Percentiles rank a stretch among this genome's conserved stretches.
phyloP scores from a whole-genome alignment of 1,140 invertebrate species.

The Drosophila nikananu region DNA sequence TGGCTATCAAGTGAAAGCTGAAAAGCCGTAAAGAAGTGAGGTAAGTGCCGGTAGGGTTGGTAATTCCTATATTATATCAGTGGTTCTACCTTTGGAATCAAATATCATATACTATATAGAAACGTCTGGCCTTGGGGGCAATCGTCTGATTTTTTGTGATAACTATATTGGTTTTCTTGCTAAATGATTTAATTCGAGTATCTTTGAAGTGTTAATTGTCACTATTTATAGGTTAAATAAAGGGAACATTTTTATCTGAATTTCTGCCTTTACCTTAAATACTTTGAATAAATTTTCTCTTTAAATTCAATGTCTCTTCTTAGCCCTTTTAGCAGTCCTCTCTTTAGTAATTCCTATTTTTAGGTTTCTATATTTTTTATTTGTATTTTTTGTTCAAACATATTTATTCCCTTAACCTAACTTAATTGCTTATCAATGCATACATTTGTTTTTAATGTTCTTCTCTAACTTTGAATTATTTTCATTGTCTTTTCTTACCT shows the following conservation, averaged over 20 bases:
- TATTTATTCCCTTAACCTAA: background rate
- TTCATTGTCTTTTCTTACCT: slow-evolving; percentile 25
- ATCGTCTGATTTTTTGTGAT: slow-evolving; percentile 10
- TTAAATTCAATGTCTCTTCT: too few relatives aligned
- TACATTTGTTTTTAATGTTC: background rate
- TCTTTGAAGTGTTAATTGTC: background rate
- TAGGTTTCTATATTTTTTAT: too few relatives aligned
- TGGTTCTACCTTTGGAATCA: slow-evolving; percentile 25
- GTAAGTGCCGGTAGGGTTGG: background rate
- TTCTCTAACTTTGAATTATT: slow-evolving; percentile 12
- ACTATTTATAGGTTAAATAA: slow-evolving; percentile 5
- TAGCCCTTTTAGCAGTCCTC: too few relatives aligned
- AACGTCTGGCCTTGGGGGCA: slow-evolving; percentile 25
- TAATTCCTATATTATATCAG: slow-evolving; percentile 25
- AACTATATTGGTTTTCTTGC: background rate
- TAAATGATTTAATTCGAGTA: background rate
- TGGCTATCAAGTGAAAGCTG: slow-evolving; percentile 16
- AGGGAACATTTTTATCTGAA: background rate
- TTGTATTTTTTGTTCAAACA: background rate
- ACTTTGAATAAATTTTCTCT: too few relatives aligned
- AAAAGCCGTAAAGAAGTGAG: background rate
- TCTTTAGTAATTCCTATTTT: background rate
- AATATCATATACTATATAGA: slow-evolving; percentile 6
- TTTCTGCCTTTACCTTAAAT: too few relatives aligned
- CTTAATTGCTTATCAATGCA: slow-evolving; percentile 17